Evolutionary conservation across 2,797 vertebrate genomes (phyloP).

Genomic region (Eulemur albifrons): DNA sequence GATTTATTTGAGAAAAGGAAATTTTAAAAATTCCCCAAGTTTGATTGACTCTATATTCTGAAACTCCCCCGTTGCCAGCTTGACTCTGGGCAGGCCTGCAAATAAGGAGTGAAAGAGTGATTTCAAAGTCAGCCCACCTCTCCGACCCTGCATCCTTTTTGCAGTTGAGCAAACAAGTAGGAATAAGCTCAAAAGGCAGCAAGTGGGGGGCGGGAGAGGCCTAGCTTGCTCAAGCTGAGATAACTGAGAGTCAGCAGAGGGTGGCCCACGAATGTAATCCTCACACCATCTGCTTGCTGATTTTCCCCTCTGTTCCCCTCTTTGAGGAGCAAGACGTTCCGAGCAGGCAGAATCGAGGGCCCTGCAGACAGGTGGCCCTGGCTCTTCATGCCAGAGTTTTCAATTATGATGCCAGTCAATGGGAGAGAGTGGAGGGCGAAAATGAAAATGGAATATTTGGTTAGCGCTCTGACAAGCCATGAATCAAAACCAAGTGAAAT

Average conservation of each 20-base stretch:
- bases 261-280: background rate
- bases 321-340: conserved; percentile 35
- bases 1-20: conserved; percentile 8
- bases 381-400: conserved; percentile 60
- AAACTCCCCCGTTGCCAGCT: background rate
- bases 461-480: conserved; percentile 83
- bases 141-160: background rate
- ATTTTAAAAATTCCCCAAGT: background rate
- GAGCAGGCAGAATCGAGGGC: conserved; percentile 25
- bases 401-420: conserved; percentile 75
- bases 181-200: background rate
- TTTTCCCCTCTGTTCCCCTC: background rate
- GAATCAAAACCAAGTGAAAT: conserved; percentile 82
- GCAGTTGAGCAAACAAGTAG: conserved; percentile 19
- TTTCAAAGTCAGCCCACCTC: background rate
- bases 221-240: background rate
- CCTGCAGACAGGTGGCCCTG: conserved; percentile 61
- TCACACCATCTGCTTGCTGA: conserved; percentile 39
- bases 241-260: background rate
- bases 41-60: background rate
- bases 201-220: background rate
- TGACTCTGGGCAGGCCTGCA: background rate
- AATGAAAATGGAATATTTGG: conserved; percentile 83
- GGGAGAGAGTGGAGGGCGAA: conserved; percentile 70
- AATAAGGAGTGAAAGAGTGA: background rate